A percentile compares a stretch with the other conserved stretches of the same genome.
phyloP scores from a whole-genome alignment of 2,113 vertebrate genomes.

The Tinamus guttatus region DNA sequence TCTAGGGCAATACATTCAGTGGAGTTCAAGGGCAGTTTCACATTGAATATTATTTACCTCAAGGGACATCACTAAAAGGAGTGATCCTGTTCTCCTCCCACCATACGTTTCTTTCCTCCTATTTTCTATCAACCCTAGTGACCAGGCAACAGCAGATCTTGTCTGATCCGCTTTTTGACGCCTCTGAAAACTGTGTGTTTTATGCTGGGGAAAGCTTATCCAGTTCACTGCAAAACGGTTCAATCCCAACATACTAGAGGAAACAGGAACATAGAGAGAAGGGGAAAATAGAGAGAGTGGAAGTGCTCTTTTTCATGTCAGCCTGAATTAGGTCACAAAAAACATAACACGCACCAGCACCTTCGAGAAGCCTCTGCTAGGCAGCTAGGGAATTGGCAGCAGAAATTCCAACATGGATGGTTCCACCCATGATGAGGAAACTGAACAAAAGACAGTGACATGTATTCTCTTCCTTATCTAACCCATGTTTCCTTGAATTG shows the following conservation, averaged over 20 bases:
- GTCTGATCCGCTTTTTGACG: background rate
- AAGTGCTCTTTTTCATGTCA: background rate
- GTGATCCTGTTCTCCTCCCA: background rate
- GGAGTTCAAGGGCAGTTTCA: background rate
- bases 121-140: background rate
- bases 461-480: slow-evolving; percentile 59
- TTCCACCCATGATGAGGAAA: slow-evolving; percentile 65
- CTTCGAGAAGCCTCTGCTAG: background rate
- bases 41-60: background rate
- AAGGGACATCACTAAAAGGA: background rate
- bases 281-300: background rate
- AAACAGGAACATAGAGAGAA: background rate
- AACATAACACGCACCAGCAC: background rate
- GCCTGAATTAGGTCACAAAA: background rate
- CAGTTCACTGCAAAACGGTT: background rate
- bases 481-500: slow-evolving; percentile 51
- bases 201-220: background rate
- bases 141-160: background rate
- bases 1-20: background rate
- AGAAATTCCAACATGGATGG: slow-evolving; percentile 54
- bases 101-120: background rate
- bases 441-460: slow-evolving; percentile 55
- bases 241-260: background rate
- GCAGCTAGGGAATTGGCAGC: slow-evolving; percentile 7
- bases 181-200: background rate